phyloP scores from a whole-genome alignment of 1,140 invertebrate genomes.

The Drosophila grimshawi region DNA sequence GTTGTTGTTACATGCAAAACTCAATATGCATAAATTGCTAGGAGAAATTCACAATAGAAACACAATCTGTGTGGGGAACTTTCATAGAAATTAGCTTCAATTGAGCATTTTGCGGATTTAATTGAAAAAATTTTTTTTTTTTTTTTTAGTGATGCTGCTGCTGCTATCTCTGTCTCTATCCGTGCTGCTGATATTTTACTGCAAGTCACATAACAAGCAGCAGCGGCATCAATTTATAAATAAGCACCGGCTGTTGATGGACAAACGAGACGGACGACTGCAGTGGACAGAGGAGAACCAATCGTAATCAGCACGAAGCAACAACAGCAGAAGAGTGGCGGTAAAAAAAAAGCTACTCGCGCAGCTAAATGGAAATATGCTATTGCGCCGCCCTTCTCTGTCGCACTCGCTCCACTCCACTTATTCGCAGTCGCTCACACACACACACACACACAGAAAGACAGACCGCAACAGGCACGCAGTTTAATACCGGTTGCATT shows the following conservation, averaged over 20 bases:
- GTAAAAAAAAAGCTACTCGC: conserved; percentile 67
- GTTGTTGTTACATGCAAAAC: conserved; percentile 48
- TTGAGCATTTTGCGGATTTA: conserved; percentile 61
- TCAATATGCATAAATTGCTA: conserved; percentile 69
- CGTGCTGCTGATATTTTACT: conserved; percentile 15
- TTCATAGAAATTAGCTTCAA: conserved; percentile 69
- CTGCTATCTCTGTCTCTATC: conserved; percentile 13
- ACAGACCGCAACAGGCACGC: conserved; percentile 23
- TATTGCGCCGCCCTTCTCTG: conserved; percentile 26
- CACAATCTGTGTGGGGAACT: conserved; percentile 18
- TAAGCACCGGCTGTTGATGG: conserved; percentile 39
- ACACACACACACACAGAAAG: conserved; percentile 10
- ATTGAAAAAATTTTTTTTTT: conserved; percentile 55
- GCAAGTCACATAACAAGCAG: conserved; percentile 29
- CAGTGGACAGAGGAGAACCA: conserved; percentile 5
- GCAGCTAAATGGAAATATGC: conserved; percentile 59
- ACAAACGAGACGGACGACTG: conserved; percentile 7
- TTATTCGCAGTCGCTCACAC: neutral
- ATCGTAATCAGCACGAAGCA: conserved; percentile 36
- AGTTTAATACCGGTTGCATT: conserved; percentile 71
- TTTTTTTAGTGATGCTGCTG: conserved; percentile 40
- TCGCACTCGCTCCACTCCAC: conserved; percentile 7
- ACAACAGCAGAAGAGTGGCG: conserved; percentile 46
- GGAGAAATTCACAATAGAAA: conserved; percentile 48
- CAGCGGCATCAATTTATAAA: conserved; percentile 61